These are phyloP conservation scores for Leptothorax acervorum DNA, from an alignment of 2,888 invertebrate genomes.

Conservation along the genomic window DNA sequence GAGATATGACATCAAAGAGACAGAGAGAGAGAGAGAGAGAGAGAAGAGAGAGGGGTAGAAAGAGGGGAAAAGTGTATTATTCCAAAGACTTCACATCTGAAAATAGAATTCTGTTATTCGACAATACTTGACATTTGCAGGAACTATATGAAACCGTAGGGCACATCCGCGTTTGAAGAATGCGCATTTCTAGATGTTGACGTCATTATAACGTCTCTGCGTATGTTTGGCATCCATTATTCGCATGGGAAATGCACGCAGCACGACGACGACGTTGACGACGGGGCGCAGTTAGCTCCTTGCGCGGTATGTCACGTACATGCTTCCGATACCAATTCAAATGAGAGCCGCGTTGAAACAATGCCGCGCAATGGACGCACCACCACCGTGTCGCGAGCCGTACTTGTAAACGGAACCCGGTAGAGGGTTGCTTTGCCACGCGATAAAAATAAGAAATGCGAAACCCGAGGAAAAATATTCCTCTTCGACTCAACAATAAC, in stretches of 20 bases:
- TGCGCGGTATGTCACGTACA: constrained; percentile 42
- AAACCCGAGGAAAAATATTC: constrained; percentile 9
- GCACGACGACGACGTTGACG: constrained; percentile 1
- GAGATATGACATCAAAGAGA: constrained; percentile 3
- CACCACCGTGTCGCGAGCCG: not conserved
- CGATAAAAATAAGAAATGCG: constrained; percentile 23
- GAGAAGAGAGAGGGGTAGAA: not conserved
- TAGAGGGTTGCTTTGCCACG: not conserved
- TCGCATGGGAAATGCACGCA: constrained; percentile 30
- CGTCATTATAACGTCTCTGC: constrained; percentile 27
- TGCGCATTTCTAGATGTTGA: constrained; percentile 24
- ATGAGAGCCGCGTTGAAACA: constrained; percentile 56
- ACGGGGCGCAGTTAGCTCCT: constrained; percentile 42
- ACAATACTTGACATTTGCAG: not conserved
- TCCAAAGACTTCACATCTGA: not conserved
- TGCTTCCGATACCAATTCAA: constrained; percentile 61
- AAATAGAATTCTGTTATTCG: constrained; percentile 12
- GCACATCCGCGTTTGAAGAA: constrained; percentile 8
- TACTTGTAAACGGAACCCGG: not conserved
- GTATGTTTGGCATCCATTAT: constrained; percentile 41
- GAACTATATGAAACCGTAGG: not conserved
- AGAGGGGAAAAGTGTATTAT: not conserved
- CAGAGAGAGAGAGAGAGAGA: not conserved
- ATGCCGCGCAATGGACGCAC: constrained; percentile 55
- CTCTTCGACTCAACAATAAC: not conserved